Evolutionary conservation across 2,113 vertebrate genomes (phyloP), one percentile per base, ranked within the genome.

Genomic region (Meleagris gallopavo): DNA sequence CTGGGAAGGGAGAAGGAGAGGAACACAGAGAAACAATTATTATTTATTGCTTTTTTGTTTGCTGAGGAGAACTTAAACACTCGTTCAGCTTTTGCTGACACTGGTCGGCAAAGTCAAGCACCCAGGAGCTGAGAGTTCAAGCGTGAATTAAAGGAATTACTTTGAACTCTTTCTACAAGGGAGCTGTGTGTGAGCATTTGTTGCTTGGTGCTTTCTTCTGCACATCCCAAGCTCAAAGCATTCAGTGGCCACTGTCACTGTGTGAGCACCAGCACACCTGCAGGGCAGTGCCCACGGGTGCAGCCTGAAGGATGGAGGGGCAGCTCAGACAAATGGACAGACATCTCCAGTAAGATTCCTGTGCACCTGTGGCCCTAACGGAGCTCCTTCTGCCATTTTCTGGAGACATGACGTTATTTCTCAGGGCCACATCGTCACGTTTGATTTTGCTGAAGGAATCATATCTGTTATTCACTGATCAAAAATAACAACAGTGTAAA

Each of bases 271-370:
- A 45, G 21, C 24, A 15, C 24, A 34, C 8, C 36, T 24, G 46
- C 41, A 61, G 52, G 2, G 45, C 11, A 3, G 4, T 38, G 57
- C 36, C 27, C 11, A 2, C 4, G 19, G 75, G 41, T 25, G 22
- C 74, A 38, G n/a, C 32, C 32, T 5, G 27, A 15, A 13, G 34
- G 50, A 9, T 0, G 1, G 29, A 40, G 24, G 11, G 43, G 29
- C 60, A 46, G 57, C 18, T 4, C 3, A 25, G 52, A 64, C 32
- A 64, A 67, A 18, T 32, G 58, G 38, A 41, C 34, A 24, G 55
- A 10, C 1, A 1, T 2, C 24, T 27, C 1, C 0, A 34, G 29
- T 13, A 17, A 19, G 40, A 54, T 9, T 75, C 11, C 48, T 34
- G 27, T 13, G 57, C 38, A 6, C 24, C 11, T 6, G 10, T 8